These are phyloP conservation scores for Centroberyx gerrardi DNA, from an alignment of 2,797 vertebrate species.

Conservation along the genomic window DNA sequence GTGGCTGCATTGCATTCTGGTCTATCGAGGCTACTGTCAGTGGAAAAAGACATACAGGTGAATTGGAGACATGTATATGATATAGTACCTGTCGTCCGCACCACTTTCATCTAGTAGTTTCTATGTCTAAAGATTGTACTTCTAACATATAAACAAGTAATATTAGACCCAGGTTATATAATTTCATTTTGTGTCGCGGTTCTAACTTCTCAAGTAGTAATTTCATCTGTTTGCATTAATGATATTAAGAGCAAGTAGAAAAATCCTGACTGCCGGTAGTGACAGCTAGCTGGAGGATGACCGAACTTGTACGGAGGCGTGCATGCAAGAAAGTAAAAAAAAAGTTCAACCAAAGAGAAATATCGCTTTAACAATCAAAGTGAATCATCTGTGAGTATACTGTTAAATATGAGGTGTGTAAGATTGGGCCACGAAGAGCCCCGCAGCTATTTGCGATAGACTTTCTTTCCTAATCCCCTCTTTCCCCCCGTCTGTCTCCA, in stretches of 20 bases:
- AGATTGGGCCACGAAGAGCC: background rate
- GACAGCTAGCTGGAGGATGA: background rate
- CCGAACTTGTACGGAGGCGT: background rate
- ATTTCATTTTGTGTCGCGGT: background rate
- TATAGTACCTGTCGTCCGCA: no score
- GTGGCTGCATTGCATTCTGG: no score
- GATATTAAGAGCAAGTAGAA: no score
- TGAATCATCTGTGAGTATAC: conserved; percentile 20
- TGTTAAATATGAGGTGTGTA: background rate
- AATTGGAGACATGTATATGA: no score
- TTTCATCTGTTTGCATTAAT: background rate
- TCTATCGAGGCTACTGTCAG: conserved; percentile 23
- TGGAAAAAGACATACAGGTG: no score
- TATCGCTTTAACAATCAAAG: conserved; percentile 14
- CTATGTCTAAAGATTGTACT: background rate
- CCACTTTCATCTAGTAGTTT: no score
- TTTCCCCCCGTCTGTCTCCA: conserved; percentile 34
- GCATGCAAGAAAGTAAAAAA: background rate
- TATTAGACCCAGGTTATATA: background rate
- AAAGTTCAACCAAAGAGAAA: background rate
- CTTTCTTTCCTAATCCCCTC: conserved; percentile 10
- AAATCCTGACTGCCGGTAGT: no score
- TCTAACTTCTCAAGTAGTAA: background rate
- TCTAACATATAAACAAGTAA: background rate
- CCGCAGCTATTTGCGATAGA: background rate